phyloP scores from a whole-genome alignment of 2,113 vertebrate genomes.

The Bubo bubo region DNA sequence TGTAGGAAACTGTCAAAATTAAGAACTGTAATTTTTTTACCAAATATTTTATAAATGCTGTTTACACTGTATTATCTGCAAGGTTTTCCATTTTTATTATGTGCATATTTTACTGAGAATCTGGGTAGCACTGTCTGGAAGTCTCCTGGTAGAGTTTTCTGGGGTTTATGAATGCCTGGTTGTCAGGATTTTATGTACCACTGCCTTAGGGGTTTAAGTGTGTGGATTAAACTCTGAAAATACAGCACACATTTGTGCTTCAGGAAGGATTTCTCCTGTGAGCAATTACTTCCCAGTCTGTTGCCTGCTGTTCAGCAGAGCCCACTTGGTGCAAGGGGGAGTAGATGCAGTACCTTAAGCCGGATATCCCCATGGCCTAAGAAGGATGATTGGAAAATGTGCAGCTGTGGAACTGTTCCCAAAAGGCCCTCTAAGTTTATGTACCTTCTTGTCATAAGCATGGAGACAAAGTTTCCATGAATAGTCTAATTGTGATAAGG shows the following conservation, averaged over 20 bases:
- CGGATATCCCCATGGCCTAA: background rate
- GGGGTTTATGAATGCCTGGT: background rate
- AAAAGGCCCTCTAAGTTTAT: background rate
- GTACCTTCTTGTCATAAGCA: background rate
- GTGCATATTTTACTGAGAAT: background rate
- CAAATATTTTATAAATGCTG: background rate
- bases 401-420: background rate
- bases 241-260: background rate
- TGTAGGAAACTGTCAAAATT: background rate
- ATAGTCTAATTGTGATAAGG: background rate
- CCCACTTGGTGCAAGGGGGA: background rate
- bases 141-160: background rate
- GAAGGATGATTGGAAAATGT: background rate
- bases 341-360: background rate
- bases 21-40: background rate
- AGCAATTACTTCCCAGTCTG: background rate
- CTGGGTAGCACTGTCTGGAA: background rate
- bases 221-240: conserved; percentile 23
- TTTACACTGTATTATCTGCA: background rate
- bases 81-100: background rate
- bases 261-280: background rate
- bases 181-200: conserved; percentile 11
- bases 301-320: background rate
- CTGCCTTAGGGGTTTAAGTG: background rate
- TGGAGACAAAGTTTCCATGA: background rate